Base-by-base conservation (phyloP, 2,113 vertebrate genomes). In the Hassar affinis region DNA sequence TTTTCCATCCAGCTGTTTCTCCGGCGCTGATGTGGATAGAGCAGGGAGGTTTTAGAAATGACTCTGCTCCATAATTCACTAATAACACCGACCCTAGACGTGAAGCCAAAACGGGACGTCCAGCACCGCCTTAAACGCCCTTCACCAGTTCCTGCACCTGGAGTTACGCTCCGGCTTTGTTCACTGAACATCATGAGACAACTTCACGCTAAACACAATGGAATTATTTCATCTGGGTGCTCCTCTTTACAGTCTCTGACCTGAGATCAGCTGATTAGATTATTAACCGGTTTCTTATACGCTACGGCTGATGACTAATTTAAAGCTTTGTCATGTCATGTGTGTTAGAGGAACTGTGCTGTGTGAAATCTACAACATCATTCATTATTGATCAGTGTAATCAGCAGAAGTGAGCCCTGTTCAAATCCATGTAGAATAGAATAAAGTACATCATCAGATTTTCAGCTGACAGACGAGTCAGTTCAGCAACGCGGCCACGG, bases 381-480 rank as follows among this genome's bases (percentile, higher is more conserved):
- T 54, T 61, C 20, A 5, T 69, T 78, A 33, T 27, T 45, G 72
- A 82, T 82, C 17, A 64, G 56, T 64, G 38, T 30, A 18, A 69
- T 64, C 74, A 86, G 80, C 76, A 74, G 42, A 3, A 75, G 17
- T 56, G 72, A 75, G 76, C 47, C 74, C 15, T 82, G 79, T 85
- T 79, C 64, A 82, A 45, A 38, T 72, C 56, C 85, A 82, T 35
- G 27, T 51, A 78, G 79, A 82, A 72, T 38, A n/a, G 33, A 57
- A 42, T 38, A 79, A 51, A 62, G 45, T 64, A 56, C 35, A 45
- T 66, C 64, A 71, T 51, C 54, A 82, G 59, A 64, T 56, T 62
- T 66, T 79, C 76, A 62, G 66, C 56, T 25, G 12, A 77, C 25
- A 52, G 10, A 61, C 6, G n/a, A 25, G 5, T 71, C 52, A 20